These are phyloP conservation scores for Pseudachorutes palmiensis DNA, from an alignment of 1,140 invertebrate genomes.

Conservation along the genomic window DNA sequence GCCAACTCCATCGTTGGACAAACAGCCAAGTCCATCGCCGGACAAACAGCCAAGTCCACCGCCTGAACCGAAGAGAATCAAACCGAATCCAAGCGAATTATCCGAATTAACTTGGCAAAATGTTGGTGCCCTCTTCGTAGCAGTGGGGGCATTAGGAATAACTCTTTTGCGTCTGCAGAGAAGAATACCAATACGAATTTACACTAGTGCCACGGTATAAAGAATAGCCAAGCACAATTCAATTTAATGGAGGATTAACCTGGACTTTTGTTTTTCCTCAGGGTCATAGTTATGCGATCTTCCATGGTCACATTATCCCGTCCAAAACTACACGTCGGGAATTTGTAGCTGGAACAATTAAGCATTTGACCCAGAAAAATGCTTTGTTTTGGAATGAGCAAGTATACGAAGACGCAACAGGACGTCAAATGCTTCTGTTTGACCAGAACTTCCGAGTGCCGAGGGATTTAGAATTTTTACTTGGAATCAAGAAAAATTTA, in stretches of 20 bases:
- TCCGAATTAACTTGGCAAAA: background rate
- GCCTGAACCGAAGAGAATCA: background rate
- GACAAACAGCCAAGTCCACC: background rate
- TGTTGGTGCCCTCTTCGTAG: background rate
- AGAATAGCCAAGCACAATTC: background rate
- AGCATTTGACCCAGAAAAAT: background rate
- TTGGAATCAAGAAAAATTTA: background rate
- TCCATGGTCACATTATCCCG: constrained; percentile 19
- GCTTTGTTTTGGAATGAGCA: background rate
- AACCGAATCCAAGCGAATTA: background rate
- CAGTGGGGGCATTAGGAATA: background rate
- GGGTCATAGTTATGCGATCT: constrained; percentile 24
- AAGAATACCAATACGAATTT: constrained; percentile 15
- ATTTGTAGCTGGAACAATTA: constrained; percentile 27
- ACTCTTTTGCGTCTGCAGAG: background rate
- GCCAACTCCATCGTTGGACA: background rate
- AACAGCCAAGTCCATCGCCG: background rate
- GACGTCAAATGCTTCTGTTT: constrained; percentile 22
- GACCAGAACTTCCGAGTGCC: constrained; percentile 24
- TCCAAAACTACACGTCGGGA: constrained; percentile 14
- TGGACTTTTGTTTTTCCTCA: constrained; percentile 14
- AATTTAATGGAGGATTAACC: background rate
- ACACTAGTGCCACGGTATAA: constrained; percentile 7
- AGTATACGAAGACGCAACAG: constrained; percentile 17
- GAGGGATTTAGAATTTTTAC: constrained; percentile 22